Base-by-base conservation (phyloP, 1,140 invertebrate genomes). In the Coptotermes formosanus region DNA sequence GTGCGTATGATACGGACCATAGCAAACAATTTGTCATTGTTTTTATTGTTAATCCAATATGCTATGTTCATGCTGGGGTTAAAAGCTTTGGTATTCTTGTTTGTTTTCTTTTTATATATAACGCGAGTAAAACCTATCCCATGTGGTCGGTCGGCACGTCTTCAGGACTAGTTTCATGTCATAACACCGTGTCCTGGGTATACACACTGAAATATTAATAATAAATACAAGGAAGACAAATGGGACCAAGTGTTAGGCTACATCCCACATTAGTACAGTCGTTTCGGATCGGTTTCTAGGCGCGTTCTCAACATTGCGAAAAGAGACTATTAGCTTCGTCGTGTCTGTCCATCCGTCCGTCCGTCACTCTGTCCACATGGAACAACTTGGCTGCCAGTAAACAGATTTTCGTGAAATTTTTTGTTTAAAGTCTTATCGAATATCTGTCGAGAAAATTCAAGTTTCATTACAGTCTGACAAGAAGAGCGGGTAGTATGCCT, bases 11-110 rank as follows among this genome's bases (percentile, higher is more conserved):
- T 75, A 30, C 64, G 64, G 64, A 7, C 64, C 7, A 30, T 75
- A 30, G 25, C 64, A 14, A 75, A 75, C n/a, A 75, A 75, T 75
- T 75, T 75, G n/a, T 75, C 64, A 75, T 75, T 75, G 64, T 75
- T 75, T 75, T 75, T 75, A 75, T 75, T 75, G 64, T 75, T 8
- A 75, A 75, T 75, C 64, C n/a, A 75, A 75, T 75, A 75, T 75
- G 25, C 64, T 1, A 30, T 75, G 64, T 25, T 75, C 64, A 75
- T 30, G 64, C n/a, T 75, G 64, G 64, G 64, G 64, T 75, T 75
- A 75, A 75, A 75, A 75, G 64, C 64, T 75, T 75, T 75, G 1
- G 1, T 75, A 30, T 25, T 75, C 9, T 75, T 12, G 8, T 75
- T 75, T 30, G 4, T 30, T n/a, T 9, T 75, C 25, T 75, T 12